Percentiles rank a stretch among this genome's conserved stretches.
Evolutionary conservation across 2,888 invertebrate species (phyloP).

Genomic region (Hedychridium roseum): DNA sequence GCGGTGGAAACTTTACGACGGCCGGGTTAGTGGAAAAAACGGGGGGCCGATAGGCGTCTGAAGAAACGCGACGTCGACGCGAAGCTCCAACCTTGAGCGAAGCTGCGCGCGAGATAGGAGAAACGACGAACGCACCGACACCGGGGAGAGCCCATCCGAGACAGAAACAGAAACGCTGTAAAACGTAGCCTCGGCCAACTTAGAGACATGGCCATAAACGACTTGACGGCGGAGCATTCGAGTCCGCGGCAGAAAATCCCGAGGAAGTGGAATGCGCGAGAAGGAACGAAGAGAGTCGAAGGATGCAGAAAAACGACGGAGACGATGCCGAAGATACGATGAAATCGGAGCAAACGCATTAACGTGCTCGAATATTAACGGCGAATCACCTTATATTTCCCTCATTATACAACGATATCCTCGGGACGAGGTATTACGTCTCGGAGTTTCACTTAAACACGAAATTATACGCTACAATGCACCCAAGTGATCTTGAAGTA

Average conservation of each 20-base stretch:
- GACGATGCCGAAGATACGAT: too few relatives aligned
- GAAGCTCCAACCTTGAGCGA: constrained; percentile 46
- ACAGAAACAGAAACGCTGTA: constrained; percentile 56
- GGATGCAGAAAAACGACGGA: constrained; percentile 1
- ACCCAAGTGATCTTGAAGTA: too few relatives aligned
- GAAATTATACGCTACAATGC: too few relatives aligned
- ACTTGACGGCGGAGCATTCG: too few relatives aligned
- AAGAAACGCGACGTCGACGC: constrained; percentile 10
- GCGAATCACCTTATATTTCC: too few relatives aligned
- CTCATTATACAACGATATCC: too few relatives aligned
- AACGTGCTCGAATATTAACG: too few relatives aligned
- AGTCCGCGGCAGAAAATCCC: constrained; percentile 23
- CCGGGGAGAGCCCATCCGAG: constrained; percentile 50
- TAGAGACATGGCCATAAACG: constrained; percentile 57
- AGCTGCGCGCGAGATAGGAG: constrained; percentile 44
- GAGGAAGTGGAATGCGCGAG: constrained; percentile 22
- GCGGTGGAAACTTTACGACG: too few relatives aligned
- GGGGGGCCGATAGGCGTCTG: not conserved
- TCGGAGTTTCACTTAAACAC: too few relatives aligned
- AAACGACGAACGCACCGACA: constrained; percentile 47
- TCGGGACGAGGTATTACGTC: too few relatives aligned
- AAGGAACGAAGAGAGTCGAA: constrained; percentile 19
- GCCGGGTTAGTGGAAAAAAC: too few relatives aligned
- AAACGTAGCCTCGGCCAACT: constrained; percentile 62
- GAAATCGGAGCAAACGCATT: too few relatives aligned